A percentile compares a stretch with the other conserved stretches of the same genome.
Conservation (phyloP, 2,888 invertebrate species). For the Trachelus tabidus region DNA sequence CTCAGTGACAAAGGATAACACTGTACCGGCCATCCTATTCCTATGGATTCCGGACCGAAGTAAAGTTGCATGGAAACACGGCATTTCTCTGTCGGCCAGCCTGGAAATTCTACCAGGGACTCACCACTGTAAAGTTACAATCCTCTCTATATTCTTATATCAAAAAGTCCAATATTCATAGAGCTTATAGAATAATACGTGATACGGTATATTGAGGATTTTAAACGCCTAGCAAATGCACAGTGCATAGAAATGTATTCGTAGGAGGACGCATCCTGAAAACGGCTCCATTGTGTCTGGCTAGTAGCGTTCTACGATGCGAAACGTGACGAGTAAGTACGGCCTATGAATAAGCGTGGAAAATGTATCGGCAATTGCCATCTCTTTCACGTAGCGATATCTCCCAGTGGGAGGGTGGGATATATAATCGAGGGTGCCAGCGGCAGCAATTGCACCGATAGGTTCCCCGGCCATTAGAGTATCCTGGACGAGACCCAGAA, state of each 20-base stretch:
- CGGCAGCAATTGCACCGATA: conserved; percentile 44
- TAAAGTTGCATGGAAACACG: neutral
- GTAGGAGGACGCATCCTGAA: neutral
- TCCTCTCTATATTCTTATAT: neutral
- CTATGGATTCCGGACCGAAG: neutral
- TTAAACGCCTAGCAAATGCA: neutral
- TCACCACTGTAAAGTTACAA: neutral
- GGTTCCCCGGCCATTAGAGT: conserved; percentile 22
- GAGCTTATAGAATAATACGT: neutral
- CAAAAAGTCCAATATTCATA: neutral
- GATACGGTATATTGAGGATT: neutral
- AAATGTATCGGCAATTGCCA: conserved; percentile 53
- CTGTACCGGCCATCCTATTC: neutral
- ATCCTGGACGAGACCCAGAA: conserved; percentile 32
- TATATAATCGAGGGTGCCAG: conserved; percentile 13
- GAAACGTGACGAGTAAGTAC: neutral
- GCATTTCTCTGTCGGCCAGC: neutral
- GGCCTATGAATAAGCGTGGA: conserved; percentile 40
- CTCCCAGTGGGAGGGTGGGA: conserved; percentile 36
- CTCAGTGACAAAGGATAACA: neutral
- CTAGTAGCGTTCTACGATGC: neutral
- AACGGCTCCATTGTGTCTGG: neutral
- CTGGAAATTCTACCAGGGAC: neutral
- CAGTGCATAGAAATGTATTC: neutral
- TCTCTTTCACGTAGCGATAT: conserved; percentile 48